These are phyloP conservation scores for Sebastes oblongus DNA, from an alignment of 2,797 vertebrate species.

Conservation along the genomic window DNA sequence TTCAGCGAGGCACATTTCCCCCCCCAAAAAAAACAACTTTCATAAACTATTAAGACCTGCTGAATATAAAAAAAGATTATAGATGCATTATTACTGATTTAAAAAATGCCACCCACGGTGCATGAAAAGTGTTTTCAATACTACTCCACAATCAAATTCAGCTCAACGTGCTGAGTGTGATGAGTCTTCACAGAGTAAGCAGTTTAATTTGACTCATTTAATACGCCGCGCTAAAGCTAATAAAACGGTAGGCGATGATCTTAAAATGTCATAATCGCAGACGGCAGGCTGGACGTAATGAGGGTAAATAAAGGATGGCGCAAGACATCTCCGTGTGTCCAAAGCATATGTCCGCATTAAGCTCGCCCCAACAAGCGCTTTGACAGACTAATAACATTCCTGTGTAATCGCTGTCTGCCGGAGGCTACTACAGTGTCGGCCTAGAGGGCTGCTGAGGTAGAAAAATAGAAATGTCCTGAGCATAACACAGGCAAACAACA, in stretches of 20 bases:
- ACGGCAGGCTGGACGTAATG: conserved; percentile 27
- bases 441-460: neutral
- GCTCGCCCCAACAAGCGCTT: conserved; percentile 18
- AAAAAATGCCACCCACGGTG: conserved; percentile 2
- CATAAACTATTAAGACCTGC: conserved; percentile 35
- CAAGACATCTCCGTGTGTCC: conserved; percentile 46
- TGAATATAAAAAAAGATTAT: conserved; percentile 28
- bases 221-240: neutral
- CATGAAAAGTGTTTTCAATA: neutral
- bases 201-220: neutral
- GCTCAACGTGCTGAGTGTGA: neutral
- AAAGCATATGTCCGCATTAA: conserved; percentile 33
- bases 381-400: conserved; percentile 29
- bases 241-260: neutral
- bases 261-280: conserved; percentile 34
- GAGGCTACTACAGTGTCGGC: neutral
- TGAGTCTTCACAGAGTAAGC: neutral
- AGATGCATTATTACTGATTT: conserved; percentile 9
- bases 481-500: neutral
- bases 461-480: conserved; percentile 1
- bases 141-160: neutral
- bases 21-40: conserved; percentile 11
- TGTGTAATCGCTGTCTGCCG: conserved; percentile 23
- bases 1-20: conserved; percentile 2
- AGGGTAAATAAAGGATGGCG: conserved; percentile 54